Evolutionary conservation across 2,888 invertebrate species (phyloP).

Genomic region (Selenia dentaria): DNA sequence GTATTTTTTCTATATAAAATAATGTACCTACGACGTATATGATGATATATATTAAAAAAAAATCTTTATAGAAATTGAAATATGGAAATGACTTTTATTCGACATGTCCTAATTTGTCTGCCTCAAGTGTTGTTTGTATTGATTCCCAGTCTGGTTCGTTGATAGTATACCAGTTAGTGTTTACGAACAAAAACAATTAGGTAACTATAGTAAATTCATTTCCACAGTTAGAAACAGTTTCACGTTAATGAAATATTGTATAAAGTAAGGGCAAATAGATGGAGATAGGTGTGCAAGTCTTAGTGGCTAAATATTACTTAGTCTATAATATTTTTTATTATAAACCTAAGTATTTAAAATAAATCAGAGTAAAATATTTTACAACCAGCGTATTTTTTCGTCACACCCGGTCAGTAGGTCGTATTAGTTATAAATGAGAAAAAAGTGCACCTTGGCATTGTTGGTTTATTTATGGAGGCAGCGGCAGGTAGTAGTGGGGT

Average conservation of each 20-base stretch:
- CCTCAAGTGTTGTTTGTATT: constrained; percentile 7
- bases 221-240: constrained; percentile 13
- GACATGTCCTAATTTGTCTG: constrained; percentile 49
- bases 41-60: constrained; percentile 79
- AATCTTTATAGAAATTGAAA: constrained; percentile 81
- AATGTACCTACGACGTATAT: constrained; percentile 82
- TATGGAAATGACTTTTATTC: constrained; percentile 75
- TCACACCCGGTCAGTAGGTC: constrained; percentile 62
- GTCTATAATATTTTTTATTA: constrained; percentile 78
- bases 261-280: constrained; percentile 6
- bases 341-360: constrained; percentile 75
- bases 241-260: constrained; percentile 28
- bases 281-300: constrained; percentile 45
- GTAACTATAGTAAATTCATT: background rate
- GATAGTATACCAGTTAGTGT: background rate
- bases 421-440: constrained; percentile 40
- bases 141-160: background rate
- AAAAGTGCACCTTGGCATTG: constrained; percentile 37
- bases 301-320: constrained; percentile 68
- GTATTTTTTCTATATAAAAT: constrained; percentile 83
- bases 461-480: constrained; percentile 47
- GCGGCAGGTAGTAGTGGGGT: constrained; percentile 32
- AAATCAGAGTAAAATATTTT: constrained; percentile 79
- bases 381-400: constrained; percentile 67
- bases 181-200: background rate